A percentile compares a stretch with the other conserved stretches of the same genome.
These are phyloP conservation scores for Daphoenositta chrysoptera DNA, from an alignment of 2,113 vertebrate genomes.

Conservation along the genomic window DNA sequence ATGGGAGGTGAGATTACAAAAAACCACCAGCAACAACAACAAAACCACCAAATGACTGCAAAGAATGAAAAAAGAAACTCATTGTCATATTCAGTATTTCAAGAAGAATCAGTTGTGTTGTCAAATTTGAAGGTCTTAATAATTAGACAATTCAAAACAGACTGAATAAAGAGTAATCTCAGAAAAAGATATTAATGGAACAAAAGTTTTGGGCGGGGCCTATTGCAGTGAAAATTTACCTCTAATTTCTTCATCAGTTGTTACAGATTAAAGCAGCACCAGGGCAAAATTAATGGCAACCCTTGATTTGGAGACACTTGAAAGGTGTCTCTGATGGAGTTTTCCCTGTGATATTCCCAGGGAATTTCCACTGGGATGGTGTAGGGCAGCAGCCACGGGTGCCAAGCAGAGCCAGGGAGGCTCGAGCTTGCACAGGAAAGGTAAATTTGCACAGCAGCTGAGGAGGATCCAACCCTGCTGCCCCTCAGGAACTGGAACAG, in stretches of 20 bases:
- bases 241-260: background rate
- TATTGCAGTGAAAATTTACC: background rate
- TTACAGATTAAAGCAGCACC: background rate
- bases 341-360: background rate
- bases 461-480: background rate
- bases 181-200: background rate
- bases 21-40: background rate
- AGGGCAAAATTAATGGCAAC: background rate
- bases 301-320: background rate
- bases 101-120: background rate
- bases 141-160: background rate
- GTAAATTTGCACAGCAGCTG: background rate
- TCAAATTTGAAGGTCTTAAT: background rate
- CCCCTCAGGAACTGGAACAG: background rate
- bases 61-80: background rate
- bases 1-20: background rate
- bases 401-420: background rate
- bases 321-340: background rate
- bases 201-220: background rate
- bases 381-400: background rate
- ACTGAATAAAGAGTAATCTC: background rate
- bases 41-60: background rate
- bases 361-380: background rate
- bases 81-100: background rate
- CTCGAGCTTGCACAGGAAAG: background rate